phyloP scores from a whole-genome alignment of 2,113 vertebrate genomes.

The Thalassoma bifasciatum region DNA sequence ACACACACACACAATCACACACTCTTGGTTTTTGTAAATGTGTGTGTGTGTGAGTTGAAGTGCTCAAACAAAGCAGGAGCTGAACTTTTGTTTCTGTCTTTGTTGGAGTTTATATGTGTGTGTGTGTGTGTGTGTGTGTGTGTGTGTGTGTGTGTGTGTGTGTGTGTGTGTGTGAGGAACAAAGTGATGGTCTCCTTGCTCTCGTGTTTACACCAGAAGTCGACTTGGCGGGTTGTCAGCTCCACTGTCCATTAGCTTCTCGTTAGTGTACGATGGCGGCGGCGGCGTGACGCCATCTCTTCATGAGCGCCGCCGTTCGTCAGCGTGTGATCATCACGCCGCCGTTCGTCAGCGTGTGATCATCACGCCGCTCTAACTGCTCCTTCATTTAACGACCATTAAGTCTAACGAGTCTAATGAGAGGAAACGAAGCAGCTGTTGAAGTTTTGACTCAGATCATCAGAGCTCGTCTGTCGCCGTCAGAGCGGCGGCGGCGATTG shows the following conservation, averaged over 20 bases:
- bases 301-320: constrained; percentile 52
- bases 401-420: constrained; percentile 33
- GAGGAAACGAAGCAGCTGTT: constrained; percentile 47
- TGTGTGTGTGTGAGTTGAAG: constrained; percentile 24
- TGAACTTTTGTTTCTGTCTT: constrained; percentile 26
- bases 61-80: constrained; percentile 50
- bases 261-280: constrained; percentile 33
- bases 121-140: too few species aligned
- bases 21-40: neutral
- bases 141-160: too few species aligned
- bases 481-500: neutral
- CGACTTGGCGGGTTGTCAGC: constrained; percentile 34
- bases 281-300: constrained; percentile 58
- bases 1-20: constrained; percentile 26
- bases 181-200: constrained; percentile 78
- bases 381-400: constrained; percentile 20
- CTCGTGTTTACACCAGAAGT: constrained; percentile 68
- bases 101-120: constrained; percentile 39
- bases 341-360: constrained; percentile 40
- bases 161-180: constrained; percentile 18
- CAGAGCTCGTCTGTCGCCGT: neutral
- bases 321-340: constrained; percentile 35
- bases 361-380: constrained; percentile 1
- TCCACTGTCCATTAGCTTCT: constrained; percentile 62
- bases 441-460: constrained; percentile 60